Percentiles rank a stretch among this genome's conserved stretches.
phyloP scores from a whole-genome alignment of 2,797 vertebrate species.

The Pogoniulus pusillus region DNA sequence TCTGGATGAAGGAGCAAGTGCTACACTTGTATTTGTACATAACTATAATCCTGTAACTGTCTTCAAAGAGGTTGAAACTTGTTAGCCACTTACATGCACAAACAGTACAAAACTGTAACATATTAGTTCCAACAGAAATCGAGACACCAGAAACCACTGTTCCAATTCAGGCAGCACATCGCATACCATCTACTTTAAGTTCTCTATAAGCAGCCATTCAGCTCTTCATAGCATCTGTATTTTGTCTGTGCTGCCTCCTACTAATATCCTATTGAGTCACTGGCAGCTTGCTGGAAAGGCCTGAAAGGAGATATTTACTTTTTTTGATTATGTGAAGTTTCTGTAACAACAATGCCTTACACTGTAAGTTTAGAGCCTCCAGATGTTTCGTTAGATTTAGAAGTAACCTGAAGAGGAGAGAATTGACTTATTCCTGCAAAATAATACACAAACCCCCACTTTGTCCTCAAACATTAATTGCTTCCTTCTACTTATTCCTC shows the following conservation, averaged over 20 bases:
- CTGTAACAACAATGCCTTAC: not conserved
- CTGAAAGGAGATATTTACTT: not conserved
- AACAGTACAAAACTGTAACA: constrained; percentile 17
- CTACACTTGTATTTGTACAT: not conserved
- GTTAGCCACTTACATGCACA: not conserved
- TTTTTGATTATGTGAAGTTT: not conserved
- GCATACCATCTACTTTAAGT: not conserved
- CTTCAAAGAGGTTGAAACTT: not conserved
- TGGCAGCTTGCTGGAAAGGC: constrained; percentile 3
- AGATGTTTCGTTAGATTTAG: not conserved
- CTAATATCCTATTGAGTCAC: constrained; percentile 13
- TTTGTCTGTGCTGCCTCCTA: constrained; percentile 20
- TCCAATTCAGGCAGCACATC: not conserved
- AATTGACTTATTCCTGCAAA: not conserved
- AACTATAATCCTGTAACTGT: not conserved
- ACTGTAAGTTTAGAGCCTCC: not conserved
- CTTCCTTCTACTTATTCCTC: not conserved
- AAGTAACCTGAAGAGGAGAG: not conserved
- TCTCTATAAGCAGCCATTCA: not conserved
- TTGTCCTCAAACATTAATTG: not conserved
- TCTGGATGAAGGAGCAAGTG: not conserved
- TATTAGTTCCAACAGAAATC: constrained; percentile 17
- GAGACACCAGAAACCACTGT: constrained; percentile 12
- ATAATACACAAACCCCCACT: not conserved
- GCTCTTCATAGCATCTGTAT: not conserved